Conservation (phyloP, 30 jellyfish, hydroid and myxozoan species). For the Hydra vulgaris region DNA sequence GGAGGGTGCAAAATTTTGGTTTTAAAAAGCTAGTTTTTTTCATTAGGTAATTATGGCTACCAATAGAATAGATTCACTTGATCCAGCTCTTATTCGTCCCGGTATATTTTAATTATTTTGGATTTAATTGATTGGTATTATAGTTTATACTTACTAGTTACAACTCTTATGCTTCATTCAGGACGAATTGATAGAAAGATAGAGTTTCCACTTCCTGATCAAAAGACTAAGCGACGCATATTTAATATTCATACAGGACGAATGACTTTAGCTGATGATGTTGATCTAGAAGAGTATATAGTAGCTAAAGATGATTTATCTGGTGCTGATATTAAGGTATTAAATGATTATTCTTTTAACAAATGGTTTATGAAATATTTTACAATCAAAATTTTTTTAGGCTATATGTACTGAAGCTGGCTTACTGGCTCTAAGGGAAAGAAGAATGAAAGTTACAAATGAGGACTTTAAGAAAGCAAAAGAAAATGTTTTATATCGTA, state of each 20-base stretch:
- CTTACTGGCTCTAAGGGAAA: slow-evolving; percentile 85
- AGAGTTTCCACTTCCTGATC: slow-evolving; percentile 97
- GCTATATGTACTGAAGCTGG: slow-evolving; percentile 99
- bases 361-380: too few species aligned
- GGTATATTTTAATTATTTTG: slow-evolving; percentile 35
- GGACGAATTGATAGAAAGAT: slow-evolving; percentile 98
- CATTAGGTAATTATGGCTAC: slow-evolving; percentile 97
- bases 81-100: slow-evolving; percentile 98
- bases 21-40: background rate
- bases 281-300: slow-evolving; percentile 75
- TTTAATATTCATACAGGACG: slow-evolving; percentile 86
- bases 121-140: too few species aligned
- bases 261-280: slow-evolving; percentile 91
- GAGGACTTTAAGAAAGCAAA: slow-evolving; percentile 88
- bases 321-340: slow-evolving; percentile 96
- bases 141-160: too few species aligned
- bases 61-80: slow-evolving; percentile 93
- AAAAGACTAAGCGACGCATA: slow-evolving; percentile 85
- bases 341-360: too few species aligned
- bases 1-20: too few species aligned
- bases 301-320: slow-evolving; percentile 91
- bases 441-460: slow-evolving; percentile 85
- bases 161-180: too few species aligned
- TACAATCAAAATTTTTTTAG: slow-evolving; percentile 11
- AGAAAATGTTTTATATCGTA: slow-evolving; percentile 87